Evolutionary conservation across 2,888 invertebrate species (phyloP).

Genomic region (Gymnosoma rotundatum): DNA sequence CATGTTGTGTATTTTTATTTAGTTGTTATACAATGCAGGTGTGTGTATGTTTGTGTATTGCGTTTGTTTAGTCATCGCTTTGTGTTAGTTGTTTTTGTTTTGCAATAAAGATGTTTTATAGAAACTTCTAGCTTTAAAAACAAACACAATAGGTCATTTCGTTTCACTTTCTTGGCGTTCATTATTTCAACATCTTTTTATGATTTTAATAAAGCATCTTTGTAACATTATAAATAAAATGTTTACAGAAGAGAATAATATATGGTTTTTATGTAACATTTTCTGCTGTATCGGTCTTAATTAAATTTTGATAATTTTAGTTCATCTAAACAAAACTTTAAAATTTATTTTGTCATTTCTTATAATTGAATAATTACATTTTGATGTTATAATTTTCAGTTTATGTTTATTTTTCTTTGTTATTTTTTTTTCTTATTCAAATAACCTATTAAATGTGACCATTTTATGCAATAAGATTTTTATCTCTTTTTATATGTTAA

Average conservation of each 20-base stretch:
- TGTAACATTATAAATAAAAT: conserved; percentile 4
- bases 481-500: conserved; percentile 52
- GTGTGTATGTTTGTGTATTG: no score
- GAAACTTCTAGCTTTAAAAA: no score
- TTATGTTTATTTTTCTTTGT: conserved; percentile 26
- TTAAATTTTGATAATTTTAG: not conserved
- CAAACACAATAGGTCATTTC: no score
- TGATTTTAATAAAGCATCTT: no score
- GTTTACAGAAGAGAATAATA: not conserved
- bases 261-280: not conserved
- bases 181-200: no score
- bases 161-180: no score
- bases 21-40: no score
- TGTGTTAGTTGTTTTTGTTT: no score
- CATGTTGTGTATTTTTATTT: no score
- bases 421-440: conserved; percentile 6
- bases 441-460: conserved; percentile 14
- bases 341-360: conserved; percentile 43
- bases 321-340: not conserved
- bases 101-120: no score
- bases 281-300: conserved; percentile 20
- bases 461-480: conserved; percentile 12
- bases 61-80: no score
- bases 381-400: conserved; percentile 3
- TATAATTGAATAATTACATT: conserved; percentile 34